Evolutionary conservation across 2,888 invertebrate genomes (phyloP).

Genomic region (Nemotelus nigrinus): DNA sequence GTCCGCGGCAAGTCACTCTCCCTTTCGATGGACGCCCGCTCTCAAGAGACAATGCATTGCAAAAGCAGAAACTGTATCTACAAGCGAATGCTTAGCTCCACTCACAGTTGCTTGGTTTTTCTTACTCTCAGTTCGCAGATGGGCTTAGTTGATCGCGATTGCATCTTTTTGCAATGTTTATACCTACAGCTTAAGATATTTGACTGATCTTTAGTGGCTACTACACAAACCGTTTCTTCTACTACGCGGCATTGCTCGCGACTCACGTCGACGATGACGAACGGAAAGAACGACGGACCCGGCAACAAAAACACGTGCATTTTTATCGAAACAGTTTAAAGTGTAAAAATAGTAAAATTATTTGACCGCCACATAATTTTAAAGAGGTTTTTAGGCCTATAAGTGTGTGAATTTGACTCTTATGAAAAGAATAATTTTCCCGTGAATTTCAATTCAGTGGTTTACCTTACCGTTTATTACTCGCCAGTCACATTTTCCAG

Average conservation of each 20-base stretch:
- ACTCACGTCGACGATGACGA: neutral
- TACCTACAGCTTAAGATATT: constrained; percentile 1
- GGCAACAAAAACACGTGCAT: too few relatives aligned
- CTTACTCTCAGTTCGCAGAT: constrained; percentile 20
- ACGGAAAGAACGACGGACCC: neutral
- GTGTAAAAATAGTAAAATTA: too few relatives aligned
- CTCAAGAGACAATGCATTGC: neutral
- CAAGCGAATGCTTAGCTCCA: neutral
- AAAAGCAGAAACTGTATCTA: neutral
- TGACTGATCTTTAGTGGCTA: constrained; percentile 2
- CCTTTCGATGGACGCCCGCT: neutral
- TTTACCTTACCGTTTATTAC: too few relatives aligned
- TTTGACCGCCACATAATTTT: too few relatives aligned
- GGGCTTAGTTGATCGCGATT: neutral
- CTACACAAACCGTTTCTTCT: constrained; percentile 16
- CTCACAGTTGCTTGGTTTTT: neutral
- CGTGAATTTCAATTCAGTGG: too few relatives aligned
- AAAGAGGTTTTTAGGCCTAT: too few relatives aligned
- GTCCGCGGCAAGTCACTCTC: constrained; percentile 16
- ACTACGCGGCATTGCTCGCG: neutral
- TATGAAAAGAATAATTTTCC: too few relatives aligned
- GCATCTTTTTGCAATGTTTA: constrained; percentile 30
- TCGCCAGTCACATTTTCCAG: too few relatives aligned
- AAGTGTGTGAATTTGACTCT: too few relatives aligned
- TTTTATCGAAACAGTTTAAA: too few relatives aligned